Percentiles rank a stretch among this genome's conserved stretches.
Evolutionary conservation across 2,888 invertebrate genomes (phyloP).

Genomic region (Dione vanillae): DNA sequence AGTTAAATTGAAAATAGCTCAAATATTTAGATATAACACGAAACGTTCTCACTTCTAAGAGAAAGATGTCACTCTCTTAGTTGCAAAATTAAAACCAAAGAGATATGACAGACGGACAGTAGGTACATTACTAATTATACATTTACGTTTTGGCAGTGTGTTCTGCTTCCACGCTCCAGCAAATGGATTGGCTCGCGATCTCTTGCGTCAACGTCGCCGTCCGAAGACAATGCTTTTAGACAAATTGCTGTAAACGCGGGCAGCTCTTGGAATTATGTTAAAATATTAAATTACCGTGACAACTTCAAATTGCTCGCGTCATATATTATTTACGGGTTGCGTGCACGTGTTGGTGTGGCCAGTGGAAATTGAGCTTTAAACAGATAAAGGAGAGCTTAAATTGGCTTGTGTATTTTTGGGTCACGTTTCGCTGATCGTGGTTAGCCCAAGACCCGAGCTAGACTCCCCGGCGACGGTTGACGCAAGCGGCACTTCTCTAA

Average conservation of each 20-base stretch:
- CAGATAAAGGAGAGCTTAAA: not conserved
- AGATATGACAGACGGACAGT: not conserved
- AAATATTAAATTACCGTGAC: constrained; percentile 50
- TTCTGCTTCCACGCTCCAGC: not conserved
- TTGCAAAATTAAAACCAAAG: not conserved
- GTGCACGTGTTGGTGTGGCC: constrained; percentile 21
- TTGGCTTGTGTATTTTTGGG: constrained; percentile 7
- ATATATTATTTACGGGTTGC: constrained; percentile 51
- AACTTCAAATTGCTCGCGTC: constrained; percentile 54
- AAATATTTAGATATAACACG: too few species aligned
- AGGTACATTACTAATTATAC: constrained; percentile 24
- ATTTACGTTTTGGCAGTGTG: constrained; percentile 17
- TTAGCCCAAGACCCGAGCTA: constrained; percentile 46
- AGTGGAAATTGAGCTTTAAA: constrained; percentile 16
- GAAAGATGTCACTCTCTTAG: too few species aligned
- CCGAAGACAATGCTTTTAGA: constrained; percentile 41
- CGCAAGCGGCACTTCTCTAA: constrained; percentile 56
- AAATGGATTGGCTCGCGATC: constrained; percentile 24
- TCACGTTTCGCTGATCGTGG: constrained; percentile 42
- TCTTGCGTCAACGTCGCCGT: constrained; percentile 12
- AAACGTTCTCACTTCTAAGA: too few species aligned
- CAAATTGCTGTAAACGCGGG: constrained; percentile 29
- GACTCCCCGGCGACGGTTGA: constrained; percentile 51
- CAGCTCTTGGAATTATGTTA: constrained; percentile 37
- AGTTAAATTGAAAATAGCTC: constrained; percentile 20